Evolutionary conservation across 2,888 invertebrate species (phyloP).

Genomic region (Drosophila leonis): DNA sequence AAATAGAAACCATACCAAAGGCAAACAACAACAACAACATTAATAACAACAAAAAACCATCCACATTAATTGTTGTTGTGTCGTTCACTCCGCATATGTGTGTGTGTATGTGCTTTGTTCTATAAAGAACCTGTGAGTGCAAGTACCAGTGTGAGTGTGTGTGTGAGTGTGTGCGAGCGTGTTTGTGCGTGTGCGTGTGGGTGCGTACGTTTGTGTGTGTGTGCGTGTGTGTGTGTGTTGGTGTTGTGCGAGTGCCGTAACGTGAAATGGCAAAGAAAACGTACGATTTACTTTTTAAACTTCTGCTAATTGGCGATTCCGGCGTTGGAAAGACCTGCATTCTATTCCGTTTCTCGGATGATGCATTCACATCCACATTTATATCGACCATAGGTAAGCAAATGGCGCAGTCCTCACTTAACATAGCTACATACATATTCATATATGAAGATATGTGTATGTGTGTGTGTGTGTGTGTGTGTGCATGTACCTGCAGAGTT

Average conservation of each 20-base stretch:
- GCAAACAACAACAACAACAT: neutral
- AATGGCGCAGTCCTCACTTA: slow-evolving; percentile 41
- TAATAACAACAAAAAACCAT: no score
- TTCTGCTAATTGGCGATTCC: slow-evolving; percentile 96
- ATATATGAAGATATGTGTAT: slow-evolving; percentile 6
- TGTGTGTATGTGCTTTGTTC: slow-evolving; percentile 47
- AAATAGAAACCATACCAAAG: slow-evolving; percentile 15
- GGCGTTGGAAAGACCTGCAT: slow-evolving; percentile 98
- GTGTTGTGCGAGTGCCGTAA: slow-evolving; percentile 63
- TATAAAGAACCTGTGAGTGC: slow-evolving; percentile 31
- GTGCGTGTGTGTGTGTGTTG: slow-evolving; percentile 43
- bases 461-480: slow-evolving; percentile 12
- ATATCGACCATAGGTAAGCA: slow-evolving; percentile 97
- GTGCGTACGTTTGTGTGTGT: slow-evolving; percentile 24
- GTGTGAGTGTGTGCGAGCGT: neutral
- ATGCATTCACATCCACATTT: slow-evolving; percentile 97
- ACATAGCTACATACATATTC: neutral
- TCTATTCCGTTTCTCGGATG: slow-evolving; percentile 96
- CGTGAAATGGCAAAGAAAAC: slow-evolving; percentile 96
- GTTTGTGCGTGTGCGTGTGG: slow-evolving; percentile 18
- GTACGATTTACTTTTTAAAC: slow-evolving; percentile 96
- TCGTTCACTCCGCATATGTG: slow-evolving; percentile 34
- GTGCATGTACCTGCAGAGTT: slow-evolving; percentile 27
- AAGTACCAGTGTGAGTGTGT: slow-evolving; percentile 20
- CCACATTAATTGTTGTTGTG: no score